These are phyloP conservation scores for Aegithalos caudatus DNA, from an alignment of 2,113 vertebrate genomes.

Conservation along the genomic window DNA sequence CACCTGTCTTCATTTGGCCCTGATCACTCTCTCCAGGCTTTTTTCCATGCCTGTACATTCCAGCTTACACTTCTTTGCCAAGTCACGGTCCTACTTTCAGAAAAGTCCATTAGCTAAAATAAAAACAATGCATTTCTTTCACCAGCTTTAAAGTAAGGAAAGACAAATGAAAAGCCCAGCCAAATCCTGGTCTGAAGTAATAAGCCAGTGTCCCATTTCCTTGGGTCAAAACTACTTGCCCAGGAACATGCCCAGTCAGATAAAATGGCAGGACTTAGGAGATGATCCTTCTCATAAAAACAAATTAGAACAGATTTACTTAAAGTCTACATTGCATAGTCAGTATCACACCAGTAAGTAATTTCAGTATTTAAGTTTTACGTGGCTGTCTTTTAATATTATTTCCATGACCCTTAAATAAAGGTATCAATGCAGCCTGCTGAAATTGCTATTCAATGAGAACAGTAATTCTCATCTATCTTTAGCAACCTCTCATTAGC, in stretches of 20 bases:
- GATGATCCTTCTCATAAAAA: background rate
- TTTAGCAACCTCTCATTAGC: background rate
- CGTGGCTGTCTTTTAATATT: background rate
- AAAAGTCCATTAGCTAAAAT: background rate
- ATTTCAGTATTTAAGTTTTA: background rate
- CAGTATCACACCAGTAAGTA: background rate
- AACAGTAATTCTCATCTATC: background rate
- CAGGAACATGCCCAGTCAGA: background rate
- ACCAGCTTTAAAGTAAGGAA: background rate
- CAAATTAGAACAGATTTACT: background rate
- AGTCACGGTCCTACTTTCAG: background rate
- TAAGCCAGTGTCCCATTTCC: background rate
- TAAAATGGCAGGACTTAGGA: background rate
- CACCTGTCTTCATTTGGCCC: conserved; percentile 33
- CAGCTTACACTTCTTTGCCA: background rate
- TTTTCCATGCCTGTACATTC: background rate
- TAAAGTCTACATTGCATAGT: background rate
- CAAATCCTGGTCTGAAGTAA: background rate
- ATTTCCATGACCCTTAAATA: background rate
- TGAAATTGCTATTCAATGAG: background rate
- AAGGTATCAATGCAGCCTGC: background rate
- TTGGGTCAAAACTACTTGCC: background rate
- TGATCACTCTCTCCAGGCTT: background rate
- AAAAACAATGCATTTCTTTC: background rate
- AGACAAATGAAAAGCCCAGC: background rate